Conservation (phyloP, 2,797 vertebrate genomes). For the Acipenser ruthenus region DNA sequence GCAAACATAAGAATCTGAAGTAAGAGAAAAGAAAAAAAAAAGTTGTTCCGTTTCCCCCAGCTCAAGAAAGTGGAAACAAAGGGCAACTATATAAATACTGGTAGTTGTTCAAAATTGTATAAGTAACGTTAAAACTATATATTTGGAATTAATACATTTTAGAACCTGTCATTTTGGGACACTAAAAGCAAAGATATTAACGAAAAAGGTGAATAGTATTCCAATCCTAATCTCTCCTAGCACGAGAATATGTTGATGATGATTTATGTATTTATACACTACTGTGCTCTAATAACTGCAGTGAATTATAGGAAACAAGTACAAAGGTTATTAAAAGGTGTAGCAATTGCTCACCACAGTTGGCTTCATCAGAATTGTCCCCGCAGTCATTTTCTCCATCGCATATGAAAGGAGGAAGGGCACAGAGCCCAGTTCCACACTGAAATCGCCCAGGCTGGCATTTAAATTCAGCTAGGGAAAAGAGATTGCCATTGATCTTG, state of each 20-base stretch:
- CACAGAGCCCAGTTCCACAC: conserved; percentile 93
- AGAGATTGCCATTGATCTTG: conserved; percentile 6
- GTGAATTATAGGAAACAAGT: background rate
- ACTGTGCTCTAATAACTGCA: background rate
- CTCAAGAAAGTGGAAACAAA: background rate
- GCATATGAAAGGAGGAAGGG: conserved; percentile 93
- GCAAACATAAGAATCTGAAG: conserved; percentile 60
- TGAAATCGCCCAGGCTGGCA: conserved; percentile 92
- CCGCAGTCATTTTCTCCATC: conserved; percentile 93
- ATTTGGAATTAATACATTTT: no score
- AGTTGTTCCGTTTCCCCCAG: background rate
- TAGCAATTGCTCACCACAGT: conserved; percentile 71
- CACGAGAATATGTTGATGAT: background rate
- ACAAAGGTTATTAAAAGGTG: conserved; percentile 20
- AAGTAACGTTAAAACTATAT: no score
- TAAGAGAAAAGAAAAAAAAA: background rate
- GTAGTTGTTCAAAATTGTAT: no score
- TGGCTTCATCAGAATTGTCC: conserved; percentile 88
- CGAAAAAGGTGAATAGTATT: background rate
- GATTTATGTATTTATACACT: background rate
- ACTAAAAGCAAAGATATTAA: background rate
- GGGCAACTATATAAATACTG: no score
- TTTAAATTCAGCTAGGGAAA: conserved; percentile 78
- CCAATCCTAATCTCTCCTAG: background rate
- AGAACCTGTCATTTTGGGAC: no score